These are phyloP conservation scores for Graptemys geographica DNA, from an alignment of 2,797 vertebrate genomes.

Conservation along the genomic window DNA sequence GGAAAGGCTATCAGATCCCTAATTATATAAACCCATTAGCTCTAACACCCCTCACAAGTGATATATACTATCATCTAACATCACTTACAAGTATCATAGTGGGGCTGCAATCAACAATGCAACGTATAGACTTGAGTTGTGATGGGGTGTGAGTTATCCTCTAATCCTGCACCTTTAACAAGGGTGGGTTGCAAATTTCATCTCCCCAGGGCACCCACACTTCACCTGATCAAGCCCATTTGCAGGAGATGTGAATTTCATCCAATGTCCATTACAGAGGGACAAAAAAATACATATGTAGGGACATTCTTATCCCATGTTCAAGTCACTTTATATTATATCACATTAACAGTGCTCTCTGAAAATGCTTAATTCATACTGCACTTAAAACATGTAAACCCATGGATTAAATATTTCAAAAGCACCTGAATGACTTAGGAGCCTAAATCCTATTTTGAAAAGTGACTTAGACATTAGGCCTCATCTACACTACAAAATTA, in stretches of 20 bases:
- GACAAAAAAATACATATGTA: neutral
- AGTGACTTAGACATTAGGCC: neutral
- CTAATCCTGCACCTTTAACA: neutral
- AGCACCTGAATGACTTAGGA: neutral
- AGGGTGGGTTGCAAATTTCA: no score
- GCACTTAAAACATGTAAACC: neutral
- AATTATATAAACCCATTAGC: neutral
- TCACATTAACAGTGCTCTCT: neutral
- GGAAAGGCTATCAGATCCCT: neutral
- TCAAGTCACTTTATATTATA: neutral
- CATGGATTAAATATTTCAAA: neutral
- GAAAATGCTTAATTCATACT: neutral
- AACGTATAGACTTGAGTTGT: neutral
- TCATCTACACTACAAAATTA: neutral
- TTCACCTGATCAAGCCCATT: neutral
- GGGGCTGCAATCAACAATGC: neutral
- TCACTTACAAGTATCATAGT: neutral
- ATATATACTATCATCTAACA: neutral
- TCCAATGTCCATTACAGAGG: neutral
- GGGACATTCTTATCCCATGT: neutral
- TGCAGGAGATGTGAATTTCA: neutral
- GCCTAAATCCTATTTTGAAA: neutral
- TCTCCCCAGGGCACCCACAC: neutral
- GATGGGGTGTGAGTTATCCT: neutral
- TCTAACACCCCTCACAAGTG: neutral